Evolutionary conservation across 2,797 vertebrate genomes (phyloP).

Genomic region (Clarias laeviceps): DNA sequence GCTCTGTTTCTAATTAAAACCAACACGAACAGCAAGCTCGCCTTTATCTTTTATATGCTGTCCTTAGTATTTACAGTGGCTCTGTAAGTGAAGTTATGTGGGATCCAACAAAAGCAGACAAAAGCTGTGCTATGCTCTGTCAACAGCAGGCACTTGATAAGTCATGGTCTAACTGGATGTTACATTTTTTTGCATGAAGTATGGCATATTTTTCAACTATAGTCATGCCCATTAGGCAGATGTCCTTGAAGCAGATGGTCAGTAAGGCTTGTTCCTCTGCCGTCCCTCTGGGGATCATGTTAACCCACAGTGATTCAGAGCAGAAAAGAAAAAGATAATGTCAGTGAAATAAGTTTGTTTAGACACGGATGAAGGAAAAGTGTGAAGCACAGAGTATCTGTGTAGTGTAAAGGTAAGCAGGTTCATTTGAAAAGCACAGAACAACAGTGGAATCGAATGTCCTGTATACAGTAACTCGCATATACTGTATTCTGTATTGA

Average conservation of each 20-base stretch:
- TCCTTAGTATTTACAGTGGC: constrained; percentile 13
- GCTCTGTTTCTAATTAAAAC: constrained; percentile 41
- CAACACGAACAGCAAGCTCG: neutral
- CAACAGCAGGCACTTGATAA: constrained; percentile 33
- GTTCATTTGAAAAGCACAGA: neutral
- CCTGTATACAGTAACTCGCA: neutral
- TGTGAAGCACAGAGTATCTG: neutral
- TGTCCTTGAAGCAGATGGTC: constrained; percentile 51
- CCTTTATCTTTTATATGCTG: constrained; percentile 9
- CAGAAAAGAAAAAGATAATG: constrained; percentile 22
- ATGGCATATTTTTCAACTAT: constrained; percentile 27
- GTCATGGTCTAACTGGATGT: constrained; percentile 24
- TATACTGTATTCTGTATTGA: neutral
- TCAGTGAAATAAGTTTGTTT: constrained; percentile 10
- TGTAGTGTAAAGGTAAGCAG: neutral
- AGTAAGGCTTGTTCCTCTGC: constrained; percentile 28
- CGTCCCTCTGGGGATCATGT: constrained; percentile 31
- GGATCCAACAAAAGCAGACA: constrained; percentile 32
- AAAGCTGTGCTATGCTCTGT: constrained; percentile 35
- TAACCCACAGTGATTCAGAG: constrained; percentile 21
- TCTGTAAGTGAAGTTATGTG: constrained; percentile 23
- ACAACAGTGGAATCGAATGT: neutral
- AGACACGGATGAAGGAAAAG: neutral
- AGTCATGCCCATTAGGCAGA: constrained; percentile 39
- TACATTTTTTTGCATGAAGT: constrained; percentile 1